Evolutionary conservation across 1,140 invertebrate genomes (phyloP), one percentile per base, ranked within the genome.

Genomic region (Samia ricini): DNA sequence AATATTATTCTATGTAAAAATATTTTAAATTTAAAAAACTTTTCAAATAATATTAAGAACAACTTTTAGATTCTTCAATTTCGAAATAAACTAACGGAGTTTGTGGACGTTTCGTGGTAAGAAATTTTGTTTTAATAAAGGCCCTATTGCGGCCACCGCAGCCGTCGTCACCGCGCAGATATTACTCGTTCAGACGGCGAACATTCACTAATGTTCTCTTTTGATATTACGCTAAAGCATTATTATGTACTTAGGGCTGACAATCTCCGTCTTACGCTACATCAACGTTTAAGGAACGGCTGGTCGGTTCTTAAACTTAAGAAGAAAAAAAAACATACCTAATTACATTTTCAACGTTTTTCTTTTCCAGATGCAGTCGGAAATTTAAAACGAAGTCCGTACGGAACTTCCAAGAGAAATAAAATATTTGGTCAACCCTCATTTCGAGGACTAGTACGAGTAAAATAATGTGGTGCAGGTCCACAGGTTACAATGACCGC

Each of bases 61-160:
- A 3, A 12, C 8, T 22, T 2, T 52, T 21, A 23, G 7, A 52
- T 52, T 52, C 20, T 23, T 6, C 15, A 59, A 59, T 23, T 18
- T 24, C 19, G 56, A 63, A 68, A 61, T 55, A 51, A 59, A 59
- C 58, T 58, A 29, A 66, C 68, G 72, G 63, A 72, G 69, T 57
- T 79, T 83, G 82, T 70, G 85, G 81, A 82, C 77, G 75, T 74
- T 86, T 79, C 84, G 86, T 63, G 86, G 84, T 71, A 66, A 74
- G 76, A 83, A 85, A 88, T 89, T 89, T 89, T 84, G 85, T 89
- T 89, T 89, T 89, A 89, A 89, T 89, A 89, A 89, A 88, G 79
- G 81, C 74, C 72, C 74, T 72, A 77, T 76, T 83, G 81, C 72
- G 76, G 72, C 69, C 72, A 68, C 69, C 63, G 76, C 86, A 88